Base-by-base conservation (phyloP, 2,797 vertebrate species). In the Crocidura indochinensis region DNA sequence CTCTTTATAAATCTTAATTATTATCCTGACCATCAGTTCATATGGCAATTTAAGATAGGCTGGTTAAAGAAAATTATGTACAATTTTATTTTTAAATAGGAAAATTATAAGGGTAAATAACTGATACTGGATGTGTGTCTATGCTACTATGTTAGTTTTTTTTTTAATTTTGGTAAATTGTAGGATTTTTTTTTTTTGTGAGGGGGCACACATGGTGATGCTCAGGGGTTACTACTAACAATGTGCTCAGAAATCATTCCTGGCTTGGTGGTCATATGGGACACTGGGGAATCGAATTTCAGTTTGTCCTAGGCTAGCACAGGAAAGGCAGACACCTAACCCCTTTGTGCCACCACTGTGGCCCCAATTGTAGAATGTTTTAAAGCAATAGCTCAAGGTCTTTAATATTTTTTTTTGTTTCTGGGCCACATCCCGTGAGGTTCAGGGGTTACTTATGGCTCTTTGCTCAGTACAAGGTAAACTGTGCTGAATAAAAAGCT, bases 381-480 rank as follows among this genome's bases (percentile, higher is more conserved):
- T 78, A 22, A 69, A 85, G 29, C 69, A 91, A 74, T 4, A 20
- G 46, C 9, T 74, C n/a, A 31, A 14, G 5, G 8, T 46, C 24
- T 87, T 88, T 15, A 15, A 56, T 84, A 81, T 89, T 44, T 22
- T 84, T 15, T 79, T 46, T 24, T 9, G 29, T 75, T 38, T 38
- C 5, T 38, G 38, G 38, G 38, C 38, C 38, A 38, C 38, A 38
- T 5, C 38, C 38, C 38, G 38, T 38, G 38, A 38, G 2, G 38
- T 5, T 38, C 38, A 38, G 38, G 38, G 38, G 5, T 38, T 38
- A 38, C 38, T 38, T 38, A 2, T 38, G 38, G 38, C 38, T 38
- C 38, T 46, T 24, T 9, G 44, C 72, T 53, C 56, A 29, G 71
- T 38, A 22, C 5, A 6, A 60, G 22, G 3, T 44, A 20, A 80